These are phyloP conservation scores for Lepus oiostolus DNA, from an alignment of 2,797 vertebrate species.

Conservation along the genomic window DNA sequence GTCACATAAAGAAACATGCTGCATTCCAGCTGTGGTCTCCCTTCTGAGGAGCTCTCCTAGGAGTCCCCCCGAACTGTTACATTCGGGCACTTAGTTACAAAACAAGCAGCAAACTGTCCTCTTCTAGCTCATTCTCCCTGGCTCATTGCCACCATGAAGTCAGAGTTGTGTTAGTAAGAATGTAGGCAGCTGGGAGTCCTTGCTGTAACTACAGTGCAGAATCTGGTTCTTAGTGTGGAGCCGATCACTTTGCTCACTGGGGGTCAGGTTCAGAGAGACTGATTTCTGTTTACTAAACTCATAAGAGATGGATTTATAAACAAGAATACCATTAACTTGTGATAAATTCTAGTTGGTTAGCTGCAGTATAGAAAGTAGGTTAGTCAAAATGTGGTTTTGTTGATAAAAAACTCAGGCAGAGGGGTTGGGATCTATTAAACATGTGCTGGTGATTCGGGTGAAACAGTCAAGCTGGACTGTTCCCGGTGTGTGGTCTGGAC, in stretches of 20 bases:
- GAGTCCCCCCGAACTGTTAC: background rate
- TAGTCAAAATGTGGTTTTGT: background rate
- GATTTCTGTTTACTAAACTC: background rate
- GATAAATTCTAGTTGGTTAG: background rate
- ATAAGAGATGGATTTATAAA: background rate
- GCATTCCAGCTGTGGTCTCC: background rate
- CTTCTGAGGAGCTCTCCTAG: background rate
- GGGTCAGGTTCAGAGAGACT: background rate
- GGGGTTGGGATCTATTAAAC: background rate
- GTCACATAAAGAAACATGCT: background rate
- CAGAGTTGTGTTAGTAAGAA: background rate
- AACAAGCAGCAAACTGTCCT: background rate
- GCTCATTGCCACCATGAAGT: background rate
- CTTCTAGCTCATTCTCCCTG: background rate
- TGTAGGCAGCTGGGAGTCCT: background rate
- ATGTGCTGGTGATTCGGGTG: background rate
- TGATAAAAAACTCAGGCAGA: conserved; percentile 9
- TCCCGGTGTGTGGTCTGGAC: background rate
- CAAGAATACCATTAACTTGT: conserved; percentile 26
- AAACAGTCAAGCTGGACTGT: background rate
- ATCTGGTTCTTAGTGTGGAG: background rate
- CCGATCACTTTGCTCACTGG: background rate
- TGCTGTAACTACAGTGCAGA: background rate
- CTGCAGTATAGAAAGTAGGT: background rate
- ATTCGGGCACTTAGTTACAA: background rate